Percentiles rank a stretch among this genome's conserved stretches.
phyloP scores from a whole-genome alignment of 2,797 vertebrate species.

The Myotis vivesi region DNA sequence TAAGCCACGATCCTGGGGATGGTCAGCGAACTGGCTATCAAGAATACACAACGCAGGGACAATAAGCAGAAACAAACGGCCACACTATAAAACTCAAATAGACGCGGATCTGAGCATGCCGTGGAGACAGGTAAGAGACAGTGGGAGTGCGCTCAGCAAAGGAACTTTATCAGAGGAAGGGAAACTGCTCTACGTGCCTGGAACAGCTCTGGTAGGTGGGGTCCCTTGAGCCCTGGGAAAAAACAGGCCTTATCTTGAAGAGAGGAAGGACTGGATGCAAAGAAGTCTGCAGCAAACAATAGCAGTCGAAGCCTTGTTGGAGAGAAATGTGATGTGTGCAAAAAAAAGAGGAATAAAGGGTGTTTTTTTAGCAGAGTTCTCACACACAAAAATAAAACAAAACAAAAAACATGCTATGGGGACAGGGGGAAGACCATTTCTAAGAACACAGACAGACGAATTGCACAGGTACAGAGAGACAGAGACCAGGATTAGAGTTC shows the following conservation, averaged over 20 bases:
- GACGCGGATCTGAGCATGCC: background rate
- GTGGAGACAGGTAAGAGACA: background rate
- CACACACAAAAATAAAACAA: background rate
- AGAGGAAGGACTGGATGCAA: slow-evolving; percentile 60
- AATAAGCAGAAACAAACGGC: background rate
- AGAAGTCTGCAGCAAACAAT: slow-evolving; percentile 63
- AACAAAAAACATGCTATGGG: background rate
- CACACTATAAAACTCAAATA: background rate
- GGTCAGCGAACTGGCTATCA: background rate
- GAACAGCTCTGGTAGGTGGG: slow-evolving; percentile 39
- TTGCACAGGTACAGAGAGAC: background rate
- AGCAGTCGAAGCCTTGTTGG: background rate
- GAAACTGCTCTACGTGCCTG: slow-evolving; percentile 49
- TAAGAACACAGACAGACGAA: background rate
- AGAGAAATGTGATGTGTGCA: background rate
- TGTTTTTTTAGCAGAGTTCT: background rate
- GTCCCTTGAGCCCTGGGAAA: slow-evolving; percentile 45
- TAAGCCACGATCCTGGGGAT: background rate
- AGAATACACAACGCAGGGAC: background rate
- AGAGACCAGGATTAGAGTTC: background rate
- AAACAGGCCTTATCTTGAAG: slow-evolving; percentile 73
- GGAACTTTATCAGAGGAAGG: slow-evolving; percentile 49
- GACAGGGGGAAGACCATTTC: background rate
- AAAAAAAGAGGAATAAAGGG: background rate
- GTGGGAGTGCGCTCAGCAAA: background rate